Conservation (phyloP, 2,888 invertebrate genomes). For the Ceramica pisi region DNA sequence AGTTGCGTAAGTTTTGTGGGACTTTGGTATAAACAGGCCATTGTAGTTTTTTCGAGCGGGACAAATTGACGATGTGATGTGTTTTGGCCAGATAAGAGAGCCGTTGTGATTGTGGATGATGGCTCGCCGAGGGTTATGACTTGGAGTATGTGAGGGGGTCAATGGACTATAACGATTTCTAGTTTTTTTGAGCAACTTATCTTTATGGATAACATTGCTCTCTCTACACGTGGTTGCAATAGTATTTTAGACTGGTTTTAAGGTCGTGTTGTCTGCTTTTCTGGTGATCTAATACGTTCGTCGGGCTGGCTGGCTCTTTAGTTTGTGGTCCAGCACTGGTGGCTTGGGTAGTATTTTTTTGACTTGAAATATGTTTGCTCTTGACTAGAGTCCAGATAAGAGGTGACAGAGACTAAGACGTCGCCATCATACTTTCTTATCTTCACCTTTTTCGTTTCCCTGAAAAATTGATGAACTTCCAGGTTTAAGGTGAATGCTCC, state of each 20-base stretch:
- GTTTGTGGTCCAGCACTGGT: background rate
- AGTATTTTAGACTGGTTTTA: slow-evolving; percentile 7
- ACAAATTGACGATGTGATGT: slow-evolving; percentile 31
- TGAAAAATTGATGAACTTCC: no score
- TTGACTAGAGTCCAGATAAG: no score
- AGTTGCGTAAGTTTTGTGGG: slow-evolving; percentile 54
- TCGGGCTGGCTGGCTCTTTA: background rate
- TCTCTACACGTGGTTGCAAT: background rate
- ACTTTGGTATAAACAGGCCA: slow-evolving; percentile 44
- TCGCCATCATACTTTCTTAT: no score
- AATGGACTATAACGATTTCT: slow-evolving; percentile 27
- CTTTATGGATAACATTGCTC: slow-evolving; percentile 16
- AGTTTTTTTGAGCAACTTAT: slow-evolving; percentile 14
- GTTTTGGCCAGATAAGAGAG: slow-evolving; percentile 31
- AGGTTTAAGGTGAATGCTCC: no score
- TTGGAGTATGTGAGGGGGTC: slow-evolving; percentile 1
- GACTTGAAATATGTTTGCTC: no score
- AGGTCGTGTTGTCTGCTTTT: background rate
- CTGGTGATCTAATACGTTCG: background rate
- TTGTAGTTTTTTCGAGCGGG: slow-evolving; percentile 57
- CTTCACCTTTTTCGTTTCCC: no score
- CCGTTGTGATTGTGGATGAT: slow-evolving; percentile 17
- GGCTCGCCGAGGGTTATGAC: slow-evolving; percentile 1
- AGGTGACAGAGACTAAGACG: no score
- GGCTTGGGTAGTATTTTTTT: no score